Conservation (phyloP, 2,888 invertebrate species). For the Bombyx huttoni region DNA sequence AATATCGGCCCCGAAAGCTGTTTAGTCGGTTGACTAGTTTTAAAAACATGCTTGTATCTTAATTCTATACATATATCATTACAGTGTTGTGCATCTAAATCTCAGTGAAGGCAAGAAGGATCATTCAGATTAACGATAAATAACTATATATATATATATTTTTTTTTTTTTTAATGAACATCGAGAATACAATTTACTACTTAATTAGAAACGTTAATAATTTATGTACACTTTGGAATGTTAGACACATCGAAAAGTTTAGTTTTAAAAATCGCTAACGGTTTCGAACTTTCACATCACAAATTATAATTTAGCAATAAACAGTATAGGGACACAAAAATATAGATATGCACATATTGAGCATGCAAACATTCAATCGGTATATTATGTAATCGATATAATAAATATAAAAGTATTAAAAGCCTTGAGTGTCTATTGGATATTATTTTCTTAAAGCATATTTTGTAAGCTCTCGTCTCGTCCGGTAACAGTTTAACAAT, state of each 20-base stretch:
- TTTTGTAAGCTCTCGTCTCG: slow-evolving; percentile 42
- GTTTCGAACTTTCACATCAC: neutral
- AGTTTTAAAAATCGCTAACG: neutral
- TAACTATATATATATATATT: too few species aligned
- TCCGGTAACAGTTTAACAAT: slow-evolving; percentile 22
- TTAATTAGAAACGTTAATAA: neutral
- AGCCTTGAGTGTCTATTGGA: neutral
- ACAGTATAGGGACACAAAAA: neutral
- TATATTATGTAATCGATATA: neutral
- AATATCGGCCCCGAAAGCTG: slow-evolving; percentile 24
- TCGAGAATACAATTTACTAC: neutral
- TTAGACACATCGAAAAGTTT: neutral
- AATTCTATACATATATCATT: slow-evolving; percentile 30
- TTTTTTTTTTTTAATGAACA: neutral
- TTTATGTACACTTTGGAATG: neutral
- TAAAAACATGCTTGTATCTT: slow-evolving; percentile 25
- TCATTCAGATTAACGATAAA: neutral
- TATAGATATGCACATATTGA: slow-evolving; percentile 4
- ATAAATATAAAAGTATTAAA: neutral
- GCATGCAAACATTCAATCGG: slow-evolving; percentile 5
- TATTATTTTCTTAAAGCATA: slow-evolving; percentile 34
- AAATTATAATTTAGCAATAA: neutral
- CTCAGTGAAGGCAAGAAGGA: slow-evolving; percentile 38
- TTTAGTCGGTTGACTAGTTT: slow-evolving; percentile 48
- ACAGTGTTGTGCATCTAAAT: slow-evolving; percentile 53